These are phyloP conservation scores for Danionella dracula DNA, from an alignment of 2,797 vertebrate genomes.

Conservation along the genomic window DNA sequence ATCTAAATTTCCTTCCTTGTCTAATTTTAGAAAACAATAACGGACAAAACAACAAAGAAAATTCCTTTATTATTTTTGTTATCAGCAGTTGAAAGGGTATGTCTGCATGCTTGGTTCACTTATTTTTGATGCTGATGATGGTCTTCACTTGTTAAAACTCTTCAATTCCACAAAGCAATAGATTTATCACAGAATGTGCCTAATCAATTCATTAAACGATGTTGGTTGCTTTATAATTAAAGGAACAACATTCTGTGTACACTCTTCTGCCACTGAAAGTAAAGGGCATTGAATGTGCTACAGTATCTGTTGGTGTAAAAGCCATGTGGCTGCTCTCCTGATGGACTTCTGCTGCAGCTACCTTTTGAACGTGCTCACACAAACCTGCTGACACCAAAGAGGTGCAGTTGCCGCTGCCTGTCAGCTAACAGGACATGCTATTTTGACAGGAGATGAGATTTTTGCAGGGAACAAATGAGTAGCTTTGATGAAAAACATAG, in stretches of 20 bases:
- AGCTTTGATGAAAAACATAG: neutral
- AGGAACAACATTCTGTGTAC: too few relatives aligned
- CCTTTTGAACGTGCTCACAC: conserved; percentile 24
- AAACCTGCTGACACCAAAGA: conserved; percentile 45
- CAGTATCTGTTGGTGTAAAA: neutral
- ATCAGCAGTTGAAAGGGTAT: too few relatives aligned
- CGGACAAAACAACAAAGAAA: too few relatives aligned
- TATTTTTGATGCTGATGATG: too few relatives aligned
- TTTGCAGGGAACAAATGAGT: neutral
- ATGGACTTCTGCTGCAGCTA: neutral
- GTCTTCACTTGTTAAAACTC: too few relatives aligned
- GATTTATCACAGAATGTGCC: neutral
- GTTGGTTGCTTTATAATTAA: too few relatives aligned
- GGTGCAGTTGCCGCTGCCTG: conserved; percentile 43
- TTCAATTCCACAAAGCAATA: neutral
- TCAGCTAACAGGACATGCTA: conserved; percentile 27
- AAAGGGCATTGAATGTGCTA: too few relatives aligned
- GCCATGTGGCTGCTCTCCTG: neutral
- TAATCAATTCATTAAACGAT: too few relatives aligned
- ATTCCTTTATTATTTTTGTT: too few relatives aligned
- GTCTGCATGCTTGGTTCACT: too few relatives aligned
- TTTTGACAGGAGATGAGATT: conserved; percentile 28
- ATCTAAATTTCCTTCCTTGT: too few relatives aligned
- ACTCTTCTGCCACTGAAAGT: neutral
- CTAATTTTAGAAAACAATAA: too few relatives aligned